phyloP scores from a whole-genome alignment of 2,888 invertebrate genomes.

The Andrena camellia region DNA sequence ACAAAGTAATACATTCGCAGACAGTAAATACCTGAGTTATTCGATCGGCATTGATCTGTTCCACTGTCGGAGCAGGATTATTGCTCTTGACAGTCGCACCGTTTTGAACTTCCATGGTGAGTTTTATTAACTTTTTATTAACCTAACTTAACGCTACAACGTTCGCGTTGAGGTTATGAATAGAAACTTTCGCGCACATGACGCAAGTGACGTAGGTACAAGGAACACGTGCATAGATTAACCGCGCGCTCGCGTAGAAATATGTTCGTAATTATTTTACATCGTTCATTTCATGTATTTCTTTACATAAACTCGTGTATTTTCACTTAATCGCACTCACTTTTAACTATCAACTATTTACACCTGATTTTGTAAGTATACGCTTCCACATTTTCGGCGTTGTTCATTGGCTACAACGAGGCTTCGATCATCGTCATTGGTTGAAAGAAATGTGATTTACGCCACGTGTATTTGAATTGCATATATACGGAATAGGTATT shows the following conservation, averaged over 20 bases:
- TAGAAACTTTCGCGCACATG: background rate
- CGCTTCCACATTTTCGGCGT: background rate
- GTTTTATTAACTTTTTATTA: slow-evolving; percentile 22
- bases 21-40: slow-evolving; percentile 91
- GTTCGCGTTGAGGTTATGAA: slow-evolving; percentile 14
- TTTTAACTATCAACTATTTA: background rate
- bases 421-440: background rate
- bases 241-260: background rate
- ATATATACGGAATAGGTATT: slow-evolving; percentile 3
- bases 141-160: slow-evolving; percentile 3
- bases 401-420: slow-evolving; percentile 14
- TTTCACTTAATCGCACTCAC: background rate
- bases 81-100: slow-evolving; percentile 79
- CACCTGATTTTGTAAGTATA: background rate
- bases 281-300: slow-evolving; percentile 1
- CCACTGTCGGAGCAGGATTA: slow-evolving; percentile 91
- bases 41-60: slow-evolving; percentile 95
- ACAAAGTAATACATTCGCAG: background rate
- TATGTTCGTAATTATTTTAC: background rate
- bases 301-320: background rate
- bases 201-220: background rate
- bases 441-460: background rate
- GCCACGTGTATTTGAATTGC: slow-evolving; percentile 10
- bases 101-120: slow-evolving; percentile 77
- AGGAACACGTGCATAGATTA: background rate